phyloP scores from a whole-genome alignment of 35 echinoderm and acorn worm species.

The Ophioderma brevispina region DNA sequence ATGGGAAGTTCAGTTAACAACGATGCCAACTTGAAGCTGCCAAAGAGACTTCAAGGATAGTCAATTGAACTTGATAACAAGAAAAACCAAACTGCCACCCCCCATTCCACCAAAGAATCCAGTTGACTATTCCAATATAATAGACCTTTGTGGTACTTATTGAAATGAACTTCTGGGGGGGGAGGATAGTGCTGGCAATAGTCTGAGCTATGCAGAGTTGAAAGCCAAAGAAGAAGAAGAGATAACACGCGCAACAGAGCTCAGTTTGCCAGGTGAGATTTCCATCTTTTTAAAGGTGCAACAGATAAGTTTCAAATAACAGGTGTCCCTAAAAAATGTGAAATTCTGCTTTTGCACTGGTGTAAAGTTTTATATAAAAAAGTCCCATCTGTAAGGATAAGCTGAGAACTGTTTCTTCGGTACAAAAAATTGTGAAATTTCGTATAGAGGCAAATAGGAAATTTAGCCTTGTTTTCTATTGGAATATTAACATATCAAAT shows the following conservation, averaged over 20 bases:
- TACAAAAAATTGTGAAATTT: too few species aligned
- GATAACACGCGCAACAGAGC: conserved; percentile 63
- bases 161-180: not conserved
- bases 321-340: not conserved
- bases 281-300: not conserved
- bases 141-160: not conserved
- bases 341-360: not conserved
- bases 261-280: conserved; percentile 78
- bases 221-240: conserved; percentile 82
- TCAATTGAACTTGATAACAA: not conserved
- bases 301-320: not conserved
- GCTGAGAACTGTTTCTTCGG: too few species aligned
- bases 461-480: too few species aligned
- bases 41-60: conserved; percentile 8
- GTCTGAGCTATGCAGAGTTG: conserved; percentile 67
- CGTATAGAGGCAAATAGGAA: too few species aligned
- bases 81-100: not conserved
- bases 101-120: not conserved
- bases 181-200: not conserved
- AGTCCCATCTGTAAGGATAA: too few species aligned
- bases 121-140: not conserved
- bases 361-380: not conserved
- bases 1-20: not conserved
- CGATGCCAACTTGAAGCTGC: not conserved
- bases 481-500: too few species aligned